Conservation (phyloP, 2,113 vertebrate genomes). For the Craseonycteris thonglongyai region DNA sequence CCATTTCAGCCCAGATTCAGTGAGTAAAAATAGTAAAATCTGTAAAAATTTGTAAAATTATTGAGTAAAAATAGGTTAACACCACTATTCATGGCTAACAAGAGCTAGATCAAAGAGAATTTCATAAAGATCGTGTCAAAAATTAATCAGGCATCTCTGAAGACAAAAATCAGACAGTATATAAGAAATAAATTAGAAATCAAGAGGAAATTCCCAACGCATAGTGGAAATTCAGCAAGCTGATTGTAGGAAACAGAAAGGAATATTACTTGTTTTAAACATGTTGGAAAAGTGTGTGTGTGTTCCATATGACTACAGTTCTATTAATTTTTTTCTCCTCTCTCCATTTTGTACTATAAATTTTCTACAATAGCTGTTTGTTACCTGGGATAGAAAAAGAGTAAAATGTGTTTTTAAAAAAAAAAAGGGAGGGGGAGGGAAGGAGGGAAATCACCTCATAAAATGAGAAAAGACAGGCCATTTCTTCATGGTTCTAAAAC, state of each 20-base stretch:
- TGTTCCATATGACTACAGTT: neutral
- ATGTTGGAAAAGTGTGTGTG: neutral
- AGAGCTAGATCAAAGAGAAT: neutral
- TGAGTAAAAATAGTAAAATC: neutral
- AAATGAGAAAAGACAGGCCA: neutral
- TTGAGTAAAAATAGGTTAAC: neutral
- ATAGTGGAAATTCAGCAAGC: neutral
- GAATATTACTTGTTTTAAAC: neutral
- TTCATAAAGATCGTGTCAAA: neutral
- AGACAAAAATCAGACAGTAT: neutral
- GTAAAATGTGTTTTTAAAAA: neutral
- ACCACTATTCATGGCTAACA: neutral
- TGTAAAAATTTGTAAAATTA: neutral
- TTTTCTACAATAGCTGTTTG: neutral
- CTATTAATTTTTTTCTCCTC: neutral
- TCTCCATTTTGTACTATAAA: neutral
- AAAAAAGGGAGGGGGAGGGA: too few species aligned
- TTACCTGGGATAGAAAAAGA: neutral
- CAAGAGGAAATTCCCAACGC: neutral
- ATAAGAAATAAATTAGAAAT: neutral
- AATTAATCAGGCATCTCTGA: neutral
- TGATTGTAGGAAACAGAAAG: neutral
- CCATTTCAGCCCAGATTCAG: neutral
- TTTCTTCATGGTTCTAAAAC: constrained; percentile 20
- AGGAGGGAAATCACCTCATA: neutral